Conservation (phyloP, 2,888 invertebrate genomes). For the Diaprepes abbreviatus region DNA sequence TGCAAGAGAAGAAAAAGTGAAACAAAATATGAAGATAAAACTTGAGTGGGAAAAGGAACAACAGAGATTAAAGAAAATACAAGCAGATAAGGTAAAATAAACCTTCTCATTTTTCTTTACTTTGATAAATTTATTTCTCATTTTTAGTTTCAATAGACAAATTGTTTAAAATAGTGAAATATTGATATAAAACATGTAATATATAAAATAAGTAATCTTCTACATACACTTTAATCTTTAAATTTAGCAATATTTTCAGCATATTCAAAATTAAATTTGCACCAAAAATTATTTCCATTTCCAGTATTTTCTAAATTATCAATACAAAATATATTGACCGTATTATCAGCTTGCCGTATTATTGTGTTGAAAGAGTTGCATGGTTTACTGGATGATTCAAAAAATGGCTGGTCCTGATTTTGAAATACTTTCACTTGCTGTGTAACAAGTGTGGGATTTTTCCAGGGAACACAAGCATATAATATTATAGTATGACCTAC, state of each 20-base stretch:
- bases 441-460: background rate
- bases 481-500: background rate
- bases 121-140: too few relatives aligned
- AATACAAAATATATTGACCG: background rate
- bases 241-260: background rate
- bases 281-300: background rate
- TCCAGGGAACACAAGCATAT: background rate
- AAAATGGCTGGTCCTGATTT: background rate
- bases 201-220: too few relatives aligned
- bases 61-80: conserved; percentile 70
- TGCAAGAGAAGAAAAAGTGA: conserved; percentile 72
- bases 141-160: too few relatives aligned
- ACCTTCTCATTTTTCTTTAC: too few relatives aligned
- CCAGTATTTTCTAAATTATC: background rate
- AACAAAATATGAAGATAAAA: conserved; percentile 73
- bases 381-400: background rate
- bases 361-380: background rate
- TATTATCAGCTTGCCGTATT: background rate
- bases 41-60: conserved; percentile 81
- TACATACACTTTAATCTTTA: background rate
- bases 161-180: too few relatives aligned
- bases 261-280: background rate
- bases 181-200: too few relatives aligned
- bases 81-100: conserved; percentile 69
- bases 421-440: conserved; percentile 1